Conservation (phyloP, 30 jellyfish, hydroid and myxozoan genomes). For the Rhopilema esculentum region DNA sequence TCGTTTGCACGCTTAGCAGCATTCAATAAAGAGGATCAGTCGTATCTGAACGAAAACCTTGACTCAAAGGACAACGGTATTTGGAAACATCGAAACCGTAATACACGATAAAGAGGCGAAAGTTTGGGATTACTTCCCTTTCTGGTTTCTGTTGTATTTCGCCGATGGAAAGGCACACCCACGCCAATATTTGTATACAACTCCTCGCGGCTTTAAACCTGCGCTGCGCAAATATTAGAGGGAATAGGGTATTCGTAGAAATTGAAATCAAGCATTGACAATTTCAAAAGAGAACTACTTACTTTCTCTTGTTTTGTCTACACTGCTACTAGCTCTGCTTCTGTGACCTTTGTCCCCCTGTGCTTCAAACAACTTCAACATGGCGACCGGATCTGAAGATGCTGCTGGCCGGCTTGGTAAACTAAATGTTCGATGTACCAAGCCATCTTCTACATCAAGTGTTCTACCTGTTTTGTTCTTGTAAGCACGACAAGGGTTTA, state of each 20-base stretch:
- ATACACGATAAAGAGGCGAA: no score
- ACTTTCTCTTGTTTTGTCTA: constrained; percentile 46
- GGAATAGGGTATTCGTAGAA: no score
- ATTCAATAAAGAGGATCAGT: no score
- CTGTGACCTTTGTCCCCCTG: constrained; percentile 73
- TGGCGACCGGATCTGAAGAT: constrained; percentile 80
- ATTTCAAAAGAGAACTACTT: constrained; percentile 1
- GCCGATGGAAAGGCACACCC: no score
- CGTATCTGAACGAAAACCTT: background rate
- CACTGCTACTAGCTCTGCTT: constrained; percentile 88
- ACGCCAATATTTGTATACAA: no score
- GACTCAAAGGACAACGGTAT: background rate
- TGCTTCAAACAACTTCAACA: constrained; percentile 77
- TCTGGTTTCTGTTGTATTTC: no score
- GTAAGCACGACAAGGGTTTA: constrained; percentile 73
- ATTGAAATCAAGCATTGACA: background rate
- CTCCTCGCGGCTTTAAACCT: no score
- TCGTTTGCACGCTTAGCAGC: no score
- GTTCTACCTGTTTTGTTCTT: constrained; percentile 12
- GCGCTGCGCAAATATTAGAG: background rate
- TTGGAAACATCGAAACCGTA: no score
- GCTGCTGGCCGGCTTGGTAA: constrained; percentile 86
- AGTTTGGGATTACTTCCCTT: no score
- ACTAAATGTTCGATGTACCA: constrained; percentile 76
- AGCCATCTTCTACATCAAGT: constrained; percentile 64